Evolutionary conservation across 2,797 vertebrate species (phyloP).

Genomic region (Aselliscus stoliczkanus): DNA sequence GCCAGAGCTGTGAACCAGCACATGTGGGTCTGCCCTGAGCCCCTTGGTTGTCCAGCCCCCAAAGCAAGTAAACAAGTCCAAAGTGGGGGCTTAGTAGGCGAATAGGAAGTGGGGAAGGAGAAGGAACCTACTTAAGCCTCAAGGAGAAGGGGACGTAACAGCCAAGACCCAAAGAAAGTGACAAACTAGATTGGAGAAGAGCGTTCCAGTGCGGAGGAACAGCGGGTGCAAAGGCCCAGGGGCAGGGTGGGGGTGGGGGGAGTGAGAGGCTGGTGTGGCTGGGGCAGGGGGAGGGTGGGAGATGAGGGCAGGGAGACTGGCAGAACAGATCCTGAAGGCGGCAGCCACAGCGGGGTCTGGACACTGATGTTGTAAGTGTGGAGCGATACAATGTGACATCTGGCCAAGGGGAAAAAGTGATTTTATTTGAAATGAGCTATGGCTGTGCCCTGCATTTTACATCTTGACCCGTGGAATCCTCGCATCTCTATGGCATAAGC

Average conservation of each 20-base stretch:
- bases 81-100: not conserved
- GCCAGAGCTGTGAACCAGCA: not conserved
- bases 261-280: not conserved
- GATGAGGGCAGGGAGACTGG: not conserved
- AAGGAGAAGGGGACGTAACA: not conserved
- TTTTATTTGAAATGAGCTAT: not conserved
- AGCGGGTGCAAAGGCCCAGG: not conserved
- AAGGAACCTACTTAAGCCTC: not conserved
- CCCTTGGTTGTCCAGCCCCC: not conserved
- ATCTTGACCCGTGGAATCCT: not conserved
- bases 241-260: accelerated
- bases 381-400: not conserved
- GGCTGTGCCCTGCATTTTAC: not conserved
- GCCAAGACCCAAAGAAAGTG: not conserved
- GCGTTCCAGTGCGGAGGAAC: not conserved
- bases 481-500: accelerated
- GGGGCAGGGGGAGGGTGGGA: not conserved
- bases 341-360: not conserved
- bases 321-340: not conserved
- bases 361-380: not conserved
- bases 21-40: not conserved
- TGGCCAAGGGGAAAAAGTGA: not conserved
- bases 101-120: not conserved
- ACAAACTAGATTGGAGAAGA: not conserved
- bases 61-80: not conserved